Conservation (phyloP, 2,888 invertebrate genomes). For the Oscheius onirici region DNA sequence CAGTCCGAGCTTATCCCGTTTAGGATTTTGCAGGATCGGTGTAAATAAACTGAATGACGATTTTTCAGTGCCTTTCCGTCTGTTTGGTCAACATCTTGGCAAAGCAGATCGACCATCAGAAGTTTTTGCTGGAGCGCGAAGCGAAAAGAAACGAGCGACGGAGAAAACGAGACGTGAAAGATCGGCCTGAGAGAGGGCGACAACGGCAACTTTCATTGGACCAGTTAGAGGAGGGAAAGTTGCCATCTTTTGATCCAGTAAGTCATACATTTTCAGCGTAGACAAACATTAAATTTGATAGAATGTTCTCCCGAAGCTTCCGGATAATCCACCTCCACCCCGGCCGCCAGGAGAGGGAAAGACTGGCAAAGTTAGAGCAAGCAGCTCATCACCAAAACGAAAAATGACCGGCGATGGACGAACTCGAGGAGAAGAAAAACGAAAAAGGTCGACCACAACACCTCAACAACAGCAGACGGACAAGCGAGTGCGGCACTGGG, state of each 20-base stretch:
- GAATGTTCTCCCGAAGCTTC: conserved; percentile 47
- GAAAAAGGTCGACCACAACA: conserved; percentile 41
- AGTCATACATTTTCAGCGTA: neutral
- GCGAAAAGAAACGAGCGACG: conserved; percentile 64
- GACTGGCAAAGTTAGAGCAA: conserved; percentile 40
- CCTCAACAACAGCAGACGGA: conserved; percentile 19
- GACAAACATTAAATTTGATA: conserved; percentile 19
- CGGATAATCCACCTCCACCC: conserved; percentile 56
- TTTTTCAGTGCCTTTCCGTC: conserved; percentile 66
- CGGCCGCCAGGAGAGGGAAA: conserved; percentile 45
- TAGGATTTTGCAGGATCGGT: neutral
- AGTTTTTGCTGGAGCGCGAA: conserved; percentile 67
- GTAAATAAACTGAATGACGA: neutral
- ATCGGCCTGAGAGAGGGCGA: conserved; percentile 37
- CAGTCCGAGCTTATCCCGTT: neutral
- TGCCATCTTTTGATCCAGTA: conserved; percentile 36
- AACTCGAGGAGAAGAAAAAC: conserved; percentile 37
- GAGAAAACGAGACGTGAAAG: conserved; percentile 45
- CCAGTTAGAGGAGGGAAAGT: conserved; percentile 44
- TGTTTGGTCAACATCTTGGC: conserved; percentile 70
- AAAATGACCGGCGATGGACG: conserved; percentile 32
- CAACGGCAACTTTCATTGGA: conserved; percentile 29
- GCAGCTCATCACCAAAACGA: conserved; percentile 48
- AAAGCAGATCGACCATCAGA: conserved; percentile 71
- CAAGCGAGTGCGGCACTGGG: conserved; percentile 60